These are phyloP conservation scores for Goniozus legneri DNA, from an alignment of 1,140 invertebrate genomes.

Conservation along the genomic window DNA sequence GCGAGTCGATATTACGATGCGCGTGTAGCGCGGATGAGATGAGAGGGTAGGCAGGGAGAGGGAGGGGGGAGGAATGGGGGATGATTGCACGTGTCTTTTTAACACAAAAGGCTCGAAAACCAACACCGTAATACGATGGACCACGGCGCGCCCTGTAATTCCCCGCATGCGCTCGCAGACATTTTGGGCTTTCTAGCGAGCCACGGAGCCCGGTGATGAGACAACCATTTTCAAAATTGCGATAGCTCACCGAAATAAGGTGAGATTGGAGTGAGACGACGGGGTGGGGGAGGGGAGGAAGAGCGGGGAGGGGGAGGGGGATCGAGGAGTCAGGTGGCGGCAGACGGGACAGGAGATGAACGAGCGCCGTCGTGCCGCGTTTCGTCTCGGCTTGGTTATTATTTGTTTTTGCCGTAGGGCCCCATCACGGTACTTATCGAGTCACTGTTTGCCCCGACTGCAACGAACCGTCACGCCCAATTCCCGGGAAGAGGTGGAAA, in stretches of 20 bases:
- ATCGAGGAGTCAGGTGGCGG: too few relatives aligned
- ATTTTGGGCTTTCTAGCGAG: slow-evolving; percentile 14
- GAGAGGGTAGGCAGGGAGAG: background rate
- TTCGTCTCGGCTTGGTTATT: slow-evolving; percentile 35
- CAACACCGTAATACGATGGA: slow-evolving; percentile 55
- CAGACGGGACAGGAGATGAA: too few relatives aligned
- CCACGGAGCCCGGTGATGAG: slow-evolving; percentile 38
- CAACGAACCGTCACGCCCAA: slow-evolving; percentile 29
- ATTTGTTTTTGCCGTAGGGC: slow-evolving; percentile 48
- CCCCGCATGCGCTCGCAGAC: too few relatives aligned
- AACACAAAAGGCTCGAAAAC: slow-evolving; percentile 58
- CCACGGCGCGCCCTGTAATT: slow-evolving; percentile 51
- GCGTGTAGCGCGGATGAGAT: too few relatives aligned
- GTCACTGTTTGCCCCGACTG: slow-evolving; percentile 43
- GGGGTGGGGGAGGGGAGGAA: too few relatives aligned
- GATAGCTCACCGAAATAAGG: slow-evolving; percentile 43
- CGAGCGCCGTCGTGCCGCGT: background rate
- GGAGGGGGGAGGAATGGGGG: slow-evolving; percentile 14
- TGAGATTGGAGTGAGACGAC: slow-evolving; percentile 36
- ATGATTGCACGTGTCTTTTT: slow-evolving; percentile 56
- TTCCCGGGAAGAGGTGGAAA: too few relatives aligned
- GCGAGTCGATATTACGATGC: too few relatives aligned
- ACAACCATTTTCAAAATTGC: slow-evolving; percentile 54
- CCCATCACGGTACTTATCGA: slow-evolving; percentile 42
- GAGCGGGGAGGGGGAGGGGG: too few relatives aligned